Percentiles rank a stretch among this genome's conserved stretches.
phyloP scores from a whole-genome alignment of 2,888 invertebrate species.

The Tetragonisca angustula region DNA sequence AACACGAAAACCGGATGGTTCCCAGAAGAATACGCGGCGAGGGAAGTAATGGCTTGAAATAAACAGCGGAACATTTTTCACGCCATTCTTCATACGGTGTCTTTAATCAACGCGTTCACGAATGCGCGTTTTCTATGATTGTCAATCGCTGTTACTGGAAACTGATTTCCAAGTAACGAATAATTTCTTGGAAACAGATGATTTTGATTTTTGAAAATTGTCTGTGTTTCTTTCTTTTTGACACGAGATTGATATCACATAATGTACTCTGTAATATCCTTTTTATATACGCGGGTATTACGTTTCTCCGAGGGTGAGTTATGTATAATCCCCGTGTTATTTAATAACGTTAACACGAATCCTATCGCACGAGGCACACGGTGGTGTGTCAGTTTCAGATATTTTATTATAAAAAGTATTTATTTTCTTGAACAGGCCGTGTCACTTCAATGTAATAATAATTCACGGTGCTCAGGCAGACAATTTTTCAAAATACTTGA shows the following conservation, averaged over 20 bases:
- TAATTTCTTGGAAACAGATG: not conserved
- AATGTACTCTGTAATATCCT: not conserved
- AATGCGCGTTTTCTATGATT: not conserved
- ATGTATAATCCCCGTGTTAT: not conserved
- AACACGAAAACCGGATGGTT: conserved; percentile 35
- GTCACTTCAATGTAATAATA: too few relatives aligned
- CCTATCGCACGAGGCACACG: not conserved
- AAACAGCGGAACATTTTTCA: not conserved
- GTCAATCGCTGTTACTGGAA: not conserved
- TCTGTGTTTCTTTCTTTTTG: too few relatives aligned
- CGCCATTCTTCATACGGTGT: not conserved
- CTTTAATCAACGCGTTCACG: not conserved
- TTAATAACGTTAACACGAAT: not conserved
- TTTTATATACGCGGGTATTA: not conserved
- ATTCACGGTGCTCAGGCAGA: too few relatives aligned
- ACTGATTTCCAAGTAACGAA: not conserved
- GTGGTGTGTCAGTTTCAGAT: not conserved
- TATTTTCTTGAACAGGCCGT: too few relatives aligned
- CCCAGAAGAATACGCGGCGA: conserved; percentile 8
- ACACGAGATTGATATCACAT: not conserved
- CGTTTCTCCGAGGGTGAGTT: not conserved
- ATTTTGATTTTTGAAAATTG: not conserved
- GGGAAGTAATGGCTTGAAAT: not conserved
- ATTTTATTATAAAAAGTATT: not conserved
- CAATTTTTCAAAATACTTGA: too few relatives aligned